phyloP scores from a whole-genome alignment of 53 echinoderm and acorn worm species.

The Henricia sp. region DNA sequence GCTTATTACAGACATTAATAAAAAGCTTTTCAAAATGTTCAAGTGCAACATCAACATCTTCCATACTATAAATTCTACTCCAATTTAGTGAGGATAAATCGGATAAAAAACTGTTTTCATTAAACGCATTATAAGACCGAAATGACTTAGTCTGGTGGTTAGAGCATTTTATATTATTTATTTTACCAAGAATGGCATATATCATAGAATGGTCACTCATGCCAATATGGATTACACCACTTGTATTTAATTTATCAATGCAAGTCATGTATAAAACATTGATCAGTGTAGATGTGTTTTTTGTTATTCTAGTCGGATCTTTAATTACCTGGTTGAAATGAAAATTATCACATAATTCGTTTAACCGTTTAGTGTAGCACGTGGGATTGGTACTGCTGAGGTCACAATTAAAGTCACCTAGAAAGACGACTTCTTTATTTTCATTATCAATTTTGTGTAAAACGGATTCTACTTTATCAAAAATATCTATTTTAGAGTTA shows the following conservation, averaged over 20 bases:
- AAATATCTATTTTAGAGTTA: conserved; percentile 18
- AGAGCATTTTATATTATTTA: too few species aligned
- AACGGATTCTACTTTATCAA: conserved; percentile 10
- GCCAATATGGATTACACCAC: conserved; percentile 14
- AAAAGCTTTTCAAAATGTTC: too few species aligned
- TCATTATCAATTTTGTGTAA: background rate
- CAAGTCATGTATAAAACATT: background rate
- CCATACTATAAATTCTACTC: too few species aligned
- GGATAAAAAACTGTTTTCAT: too few species aligned
- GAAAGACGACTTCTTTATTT: conserved; percentile 12
- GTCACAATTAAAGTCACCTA: conserved; percentile 1
- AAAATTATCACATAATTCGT: background rate
- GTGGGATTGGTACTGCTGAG: background rate
- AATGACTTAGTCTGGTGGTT: too few species aligned
- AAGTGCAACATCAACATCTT: too few species aligned
- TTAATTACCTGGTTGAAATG: conserved; percentile 2
- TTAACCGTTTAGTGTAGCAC: conserved; percentile 1
- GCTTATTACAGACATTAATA: too few species aligned
- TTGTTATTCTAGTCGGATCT: background rate
- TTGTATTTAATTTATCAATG: background rate
- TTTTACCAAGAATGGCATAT: conserved; percentile 14
- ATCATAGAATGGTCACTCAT: conserved; percentile 13
- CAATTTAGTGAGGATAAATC: too few species aligned
- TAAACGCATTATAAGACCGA: too few species aligned
- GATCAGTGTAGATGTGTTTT: background rate